Evolutionary conservation across 1,140 invertebrate genomes (phyloP).

Genomic region (Plutomurus gul): DNA sequence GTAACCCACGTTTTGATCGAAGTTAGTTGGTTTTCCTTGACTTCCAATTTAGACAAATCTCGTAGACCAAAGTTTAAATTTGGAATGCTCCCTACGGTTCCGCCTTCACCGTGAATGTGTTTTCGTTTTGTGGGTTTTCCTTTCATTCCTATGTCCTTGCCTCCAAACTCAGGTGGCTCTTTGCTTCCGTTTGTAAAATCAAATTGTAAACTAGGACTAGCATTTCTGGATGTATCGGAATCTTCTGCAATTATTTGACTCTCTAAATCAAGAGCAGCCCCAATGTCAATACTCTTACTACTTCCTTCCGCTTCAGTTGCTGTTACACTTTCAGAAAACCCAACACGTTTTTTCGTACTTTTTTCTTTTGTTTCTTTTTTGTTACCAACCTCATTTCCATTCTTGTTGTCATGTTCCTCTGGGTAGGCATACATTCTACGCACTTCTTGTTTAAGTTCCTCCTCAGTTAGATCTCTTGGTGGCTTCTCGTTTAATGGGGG

Average conservation of each 20-base stretch:
- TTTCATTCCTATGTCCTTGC: background rate
- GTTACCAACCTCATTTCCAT: background rate
- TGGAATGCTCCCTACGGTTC: conserved; percentile 56
- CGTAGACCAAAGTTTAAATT: conserved; percentile 57
- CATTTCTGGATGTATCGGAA: background rate
- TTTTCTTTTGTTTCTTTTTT: background rate
- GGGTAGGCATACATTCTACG: conserved; percentile 45
- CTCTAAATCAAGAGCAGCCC: background rate
- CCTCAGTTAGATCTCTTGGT: conserved; percentile 38
- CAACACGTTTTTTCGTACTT: background rate
- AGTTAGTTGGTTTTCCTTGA: background rate
- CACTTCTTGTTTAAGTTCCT: conserved; percentile 43
- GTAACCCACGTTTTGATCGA: background rate
- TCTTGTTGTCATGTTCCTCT: background rate
- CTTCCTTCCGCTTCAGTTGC: background rate
- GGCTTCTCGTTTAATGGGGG: conserved; percentile 24
- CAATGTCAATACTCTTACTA: background rate
- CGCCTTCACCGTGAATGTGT: conserved; percentile 55
- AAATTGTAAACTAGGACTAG: background rate
- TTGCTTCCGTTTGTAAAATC: conserved; percentile 18
- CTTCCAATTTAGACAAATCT: conserved; percentile 44
- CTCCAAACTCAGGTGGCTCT: background rate
- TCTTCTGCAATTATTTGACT: background rate
- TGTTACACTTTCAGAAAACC: background rate
- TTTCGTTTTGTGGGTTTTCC: conserved; percentile 53